Evolutionary conservation across 2,797 vertebrate genomes (phyloP).

Genomic region (Eulemur rubriventer): DNA sequence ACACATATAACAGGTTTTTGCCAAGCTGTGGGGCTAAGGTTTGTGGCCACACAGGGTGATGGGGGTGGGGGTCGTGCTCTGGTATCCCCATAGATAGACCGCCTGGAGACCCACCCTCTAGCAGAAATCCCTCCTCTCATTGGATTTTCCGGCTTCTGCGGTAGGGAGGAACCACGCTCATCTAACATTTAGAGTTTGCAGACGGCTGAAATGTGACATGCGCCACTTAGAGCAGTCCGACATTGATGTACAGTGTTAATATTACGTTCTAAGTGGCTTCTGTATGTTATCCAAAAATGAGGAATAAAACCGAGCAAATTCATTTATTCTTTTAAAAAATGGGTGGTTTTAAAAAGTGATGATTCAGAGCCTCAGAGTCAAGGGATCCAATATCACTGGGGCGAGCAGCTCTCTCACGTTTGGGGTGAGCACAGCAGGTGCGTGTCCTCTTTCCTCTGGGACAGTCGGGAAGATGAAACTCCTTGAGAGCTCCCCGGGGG

Average conservation of each 20-base stretch:
- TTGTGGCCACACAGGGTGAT: slow-evolving; percentile 7
- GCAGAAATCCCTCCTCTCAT: slow-evolving; percentile 45
- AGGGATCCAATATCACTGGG: not conserved
- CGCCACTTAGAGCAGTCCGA: not conserved
- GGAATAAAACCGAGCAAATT: slow-evolving; percentile 65
- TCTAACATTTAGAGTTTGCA: slow-evolving; percentile 45
- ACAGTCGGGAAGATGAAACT: not conserved
- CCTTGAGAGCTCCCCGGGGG: not conserved
- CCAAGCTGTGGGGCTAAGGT: slow-evolving; percentile 60
- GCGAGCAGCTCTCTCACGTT: rapidly evolving
- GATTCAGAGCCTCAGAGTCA: slow-evolving; percentile 10
- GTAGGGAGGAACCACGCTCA: not conserved
- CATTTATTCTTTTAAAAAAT: slow-evolving; percentile 66
- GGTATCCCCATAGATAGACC: not conserved
- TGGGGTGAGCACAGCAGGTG: rapidly evolving
- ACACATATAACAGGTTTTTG: slow-evolving; percentile 70
- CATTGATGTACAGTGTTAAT: slow-evolving; percentile 64
- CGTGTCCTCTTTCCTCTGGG: not conserved
- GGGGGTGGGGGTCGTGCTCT: not conserved
- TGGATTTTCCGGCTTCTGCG: not conserved
- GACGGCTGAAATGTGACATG: not conserved
- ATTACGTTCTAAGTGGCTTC: slow-evolving; percentile 62
- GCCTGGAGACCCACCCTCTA: not conserved
- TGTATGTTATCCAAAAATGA: not conserved
- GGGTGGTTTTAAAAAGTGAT: slow-evolving; percentile 17